Evolutionary conservation across 37 sponge, comb jelly and placozoan genomes (phyloP).

Genomic region (Halisarca cf. caerulea): DNA sequence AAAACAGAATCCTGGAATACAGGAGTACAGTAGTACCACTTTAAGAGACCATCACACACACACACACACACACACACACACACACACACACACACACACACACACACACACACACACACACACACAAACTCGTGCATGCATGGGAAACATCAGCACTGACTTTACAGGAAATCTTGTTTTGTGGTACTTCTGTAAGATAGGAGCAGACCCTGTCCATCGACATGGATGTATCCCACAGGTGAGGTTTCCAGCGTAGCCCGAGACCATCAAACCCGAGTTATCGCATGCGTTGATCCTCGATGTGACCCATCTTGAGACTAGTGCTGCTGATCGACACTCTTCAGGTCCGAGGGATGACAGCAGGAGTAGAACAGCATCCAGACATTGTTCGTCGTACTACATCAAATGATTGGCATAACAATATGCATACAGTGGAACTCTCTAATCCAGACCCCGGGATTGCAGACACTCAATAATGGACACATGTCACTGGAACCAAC

Average conservation of each 20-base stretch:
- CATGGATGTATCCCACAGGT: constrained; percentile 62
- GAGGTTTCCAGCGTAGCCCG: constrained; percentile 34
- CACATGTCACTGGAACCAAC: too few species aligned
- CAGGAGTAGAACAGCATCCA: constrained; percentile 64
- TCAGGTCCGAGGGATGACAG: constrained; percentile 50
- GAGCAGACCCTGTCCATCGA: constrained; percentile 72
- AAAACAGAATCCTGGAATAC: too few species aligned
- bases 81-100: neutral
- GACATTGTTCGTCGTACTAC: constrained; percentile 60
- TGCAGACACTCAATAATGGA: too few species aligned
- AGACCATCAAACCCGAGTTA: constrained; percentile 38
- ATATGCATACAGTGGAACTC: too few species aligned
- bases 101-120: neutral
- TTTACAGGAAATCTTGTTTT: constrained; percentile 59
- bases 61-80: neutral
- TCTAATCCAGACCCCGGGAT: too few species aligned
- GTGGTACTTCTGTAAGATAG: constrained; percentile 58
- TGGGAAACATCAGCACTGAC: constrained; percentile 32
- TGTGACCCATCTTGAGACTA: constrained; percentile 34
- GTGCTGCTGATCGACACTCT: constrained; percentile 53
- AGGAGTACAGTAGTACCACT: too few species aligned
- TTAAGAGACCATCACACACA: too few species aligned
- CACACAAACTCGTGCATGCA: too few species aligned
- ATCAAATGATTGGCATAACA: too few species aligned
- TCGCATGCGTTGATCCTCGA: constrained; percentile 18